Evolutionary conservation across 1,140 invertebrate genomes (phyloP), one percentile per base, ranked within the genome.

Genomic region (Tetramorium simillimum): DNA sequence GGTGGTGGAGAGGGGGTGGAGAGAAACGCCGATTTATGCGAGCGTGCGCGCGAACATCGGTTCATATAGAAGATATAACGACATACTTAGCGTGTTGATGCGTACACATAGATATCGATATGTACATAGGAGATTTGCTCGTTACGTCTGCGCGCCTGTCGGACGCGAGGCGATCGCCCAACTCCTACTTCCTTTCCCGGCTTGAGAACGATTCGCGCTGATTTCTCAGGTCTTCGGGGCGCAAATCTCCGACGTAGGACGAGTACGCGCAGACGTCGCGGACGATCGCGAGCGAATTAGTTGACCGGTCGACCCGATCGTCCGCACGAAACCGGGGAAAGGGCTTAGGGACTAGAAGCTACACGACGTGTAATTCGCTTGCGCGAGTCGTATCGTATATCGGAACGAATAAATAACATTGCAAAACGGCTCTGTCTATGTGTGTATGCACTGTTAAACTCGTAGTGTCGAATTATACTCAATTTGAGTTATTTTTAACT

Each of bases 81-180:
- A 80, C 62, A 80, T 80, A 56, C 62, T 80, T 69, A 69, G 33
- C n/a, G n/a, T 62, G 56, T 65, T 80, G 37, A 37, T 69, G 62
- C 28, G 77, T 51, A 67, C 46, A 80, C 49, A 81, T 40, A 81
- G 46, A 81, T 70, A 70, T 56, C 63, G 58, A 77, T 73, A 85
- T 75, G 58, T 60, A 76, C 28, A 76, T 46, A 84, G 24, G 12
- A 33, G n/a, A 16, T 56, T 37, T 70, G 63, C 77, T 69, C 49
- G 49, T 69, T 63, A 65, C 3, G 18, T 40, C 12, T 37, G 51
- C 56, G 24, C 21, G 56, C 1, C 24, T 49, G 58, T 46, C 37
- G 28, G 56, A 49, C 12, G 43, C 62, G 33, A 65, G 28, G 33
- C 75, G 16, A 69, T 46, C 16, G 21, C 46, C 60, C 43, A 21